Evolutionary conservation across 1,140 invertebrate species (phyloP), one percentile per base, ranked within the genome.

Genomic region (Bicyclus anynana): DNA sequence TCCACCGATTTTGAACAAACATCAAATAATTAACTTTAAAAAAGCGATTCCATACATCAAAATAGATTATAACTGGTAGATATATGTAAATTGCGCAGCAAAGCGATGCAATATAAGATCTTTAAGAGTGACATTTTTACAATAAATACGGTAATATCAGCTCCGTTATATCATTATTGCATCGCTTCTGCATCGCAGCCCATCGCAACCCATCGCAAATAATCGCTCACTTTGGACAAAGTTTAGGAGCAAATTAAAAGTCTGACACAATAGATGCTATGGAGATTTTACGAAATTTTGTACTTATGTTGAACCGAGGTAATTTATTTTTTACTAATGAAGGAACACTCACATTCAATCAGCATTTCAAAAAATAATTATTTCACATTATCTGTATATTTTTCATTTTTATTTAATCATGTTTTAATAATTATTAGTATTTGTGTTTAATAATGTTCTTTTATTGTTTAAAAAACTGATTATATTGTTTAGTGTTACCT

Each of bases 221-320:
- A 27, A 27, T 27, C 29, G 29, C n/a, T 33, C 27, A 52, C 37
- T 5, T 47, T 23, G 49, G 51, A 52, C 49, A 59, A 59, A n/a
- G 49, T 21, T 26, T 37, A 49, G 46, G 57, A 53, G 50, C 50
- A 59, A 53, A 51, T 56, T 13, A 37, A 33, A 59, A 59, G 51
- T 59, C 51, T 53, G 57, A 49, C 52, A 48, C 21, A n/a, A 38
- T 59, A 59, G 57, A 59, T 53, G 57, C 57, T 59, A 59, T 49
- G 27, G 18, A 53, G 35, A 38, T 53, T 47, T 48, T 35, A 26
- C 1, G 21, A n/a, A 59, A 40, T 17, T 40, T 40, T 40, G 51
- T 59, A 59, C 51, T 59, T 59, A 59, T 49, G 38, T 33, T 57
- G 12, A 23, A 49, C 23, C 16, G 17, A 27, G n/a, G 27, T 40